These are phyloP conservation scores for Phocoena phocoena DNA, from an alignment of 2,113 vertebrate species.

Conservation along the genomic window DNA sequence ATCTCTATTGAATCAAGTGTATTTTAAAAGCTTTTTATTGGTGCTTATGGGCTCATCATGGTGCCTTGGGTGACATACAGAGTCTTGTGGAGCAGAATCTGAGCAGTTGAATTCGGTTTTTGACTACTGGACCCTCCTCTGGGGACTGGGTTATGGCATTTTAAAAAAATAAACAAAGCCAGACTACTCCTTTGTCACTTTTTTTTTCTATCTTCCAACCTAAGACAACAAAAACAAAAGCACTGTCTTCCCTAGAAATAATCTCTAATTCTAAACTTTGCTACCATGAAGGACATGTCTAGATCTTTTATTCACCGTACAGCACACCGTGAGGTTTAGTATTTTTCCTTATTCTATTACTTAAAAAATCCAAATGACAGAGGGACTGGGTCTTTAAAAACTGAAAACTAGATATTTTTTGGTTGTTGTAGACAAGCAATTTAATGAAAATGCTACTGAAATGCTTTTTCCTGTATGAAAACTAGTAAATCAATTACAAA, in stretches of 20 bases:
- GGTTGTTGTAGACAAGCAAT: conserved; percentile 74
- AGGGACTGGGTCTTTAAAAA: conserved; percentile 69
- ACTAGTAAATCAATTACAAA: conserved; percentile 84
- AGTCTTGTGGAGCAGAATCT: not conserved
- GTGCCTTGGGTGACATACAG: not conserved
- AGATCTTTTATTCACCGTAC: conserved; percentile 40
- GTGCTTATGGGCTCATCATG: accelerated
- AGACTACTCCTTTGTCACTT: not conserved
- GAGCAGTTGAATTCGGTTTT: not conserved
- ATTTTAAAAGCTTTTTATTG: not conserved
- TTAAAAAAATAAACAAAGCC: not conserved
- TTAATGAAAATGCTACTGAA: conserved; percentile 83
- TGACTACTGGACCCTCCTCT: not conserved
- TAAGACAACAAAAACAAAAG: not conserved
- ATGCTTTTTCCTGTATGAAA: conserved; percentile 80
- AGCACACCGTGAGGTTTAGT: not conserved
- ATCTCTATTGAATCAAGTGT: not conserved
- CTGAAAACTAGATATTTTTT: conserved; percentile 54
- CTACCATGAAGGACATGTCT: not conserved
- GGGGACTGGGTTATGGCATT: not conserved
- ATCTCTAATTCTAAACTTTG: not conserved
- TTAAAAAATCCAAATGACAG: not conserved
- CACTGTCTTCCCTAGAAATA: not conserved
- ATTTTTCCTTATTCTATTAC: not conserved
- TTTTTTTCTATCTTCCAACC: not conserved